phyloP scores from a whole-genome alignment of 2,113 vertebrate genomes.

The Sorex araneus region DNA sequence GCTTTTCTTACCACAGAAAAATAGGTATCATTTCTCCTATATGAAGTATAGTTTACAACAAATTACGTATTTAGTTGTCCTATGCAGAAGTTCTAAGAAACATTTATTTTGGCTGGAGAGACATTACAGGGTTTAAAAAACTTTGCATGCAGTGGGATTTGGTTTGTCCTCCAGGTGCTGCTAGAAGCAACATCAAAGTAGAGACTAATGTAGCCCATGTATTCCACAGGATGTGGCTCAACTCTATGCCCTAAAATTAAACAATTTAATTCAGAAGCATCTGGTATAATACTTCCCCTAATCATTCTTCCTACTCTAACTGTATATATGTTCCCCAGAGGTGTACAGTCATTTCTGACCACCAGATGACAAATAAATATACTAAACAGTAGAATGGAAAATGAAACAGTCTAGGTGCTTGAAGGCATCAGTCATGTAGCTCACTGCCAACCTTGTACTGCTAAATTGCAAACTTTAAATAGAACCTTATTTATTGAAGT shows the following conservation, averaged over 20 bases:
- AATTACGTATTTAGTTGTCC: not conserved
- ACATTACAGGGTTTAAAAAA: not conserved
- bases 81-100: slow-evolving; percentile 31
- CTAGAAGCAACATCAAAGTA: no score
- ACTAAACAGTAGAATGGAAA: slow-evolving; percentile 11
- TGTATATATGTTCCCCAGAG: not conserved
- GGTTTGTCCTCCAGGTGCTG: no score
- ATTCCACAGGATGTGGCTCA: no score
- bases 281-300: not conserved
- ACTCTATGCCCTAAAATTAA: no score
- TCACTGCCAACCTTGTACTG: not conserved
- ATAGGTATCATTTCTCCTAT: not conserved
- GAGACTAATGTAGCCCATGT: no score
- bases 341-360: slow-evolving; percentile 18
- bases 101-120: slow-evolving; percentile 17
- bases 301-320: slow-evolving; percentile 23
- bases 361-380: slow-evolving; percentile 14
- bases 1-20: slow-evolving; percentile 25
- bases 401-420: slow-evolving; percentile 19
- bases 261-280: not conserved
- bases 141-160: no score
- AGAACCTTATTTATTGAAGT: slow-evolving; percentile 40
- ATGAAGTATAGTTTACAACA: not conserved
- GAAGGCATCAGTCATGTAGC: not conserved
- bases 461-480: slow-evolving; percentile 25